Conservation (phyloP, 1,140 invertebrate genomes). For the Sarcophaga bullata region DNA sequence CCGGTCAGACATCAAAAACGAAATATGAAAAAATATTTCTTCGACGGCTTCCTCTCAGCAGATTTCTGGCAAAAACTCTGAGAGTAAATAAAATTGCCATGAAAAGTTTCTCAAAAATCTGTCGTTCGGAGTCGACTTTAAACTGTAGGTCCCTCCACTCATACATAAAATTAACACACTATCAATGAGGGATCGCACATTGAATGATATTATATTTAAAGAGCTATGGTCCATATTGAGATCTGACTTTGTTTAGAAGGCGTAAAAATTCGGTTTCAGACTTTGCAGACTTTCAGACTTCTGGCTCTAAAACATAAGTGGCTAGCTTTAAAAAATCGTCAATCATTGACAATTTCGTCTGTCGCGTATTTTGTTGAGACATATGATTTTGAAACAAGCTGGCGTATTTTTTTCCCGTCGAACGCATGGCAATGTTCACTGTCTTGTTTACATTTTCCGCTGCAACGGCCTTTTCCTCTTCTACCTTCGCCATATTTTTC, state of each 20-base stretch:
- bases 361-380: too few species aligned
- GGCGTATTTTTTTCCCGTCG: neutral
- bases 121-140: too few species aligned
- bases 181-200: neutral
- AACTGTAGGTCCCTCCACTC: too few species aligned
- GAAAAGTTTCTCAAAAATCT: too few species aligned
- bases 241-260: conserved; percentile 7
- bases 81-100: too few species aligned
- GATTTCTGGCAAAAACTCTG: too few species aligned
- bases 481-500: too few species aligned
- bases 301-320: neutral
- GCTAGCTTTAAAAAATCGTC: neutral
- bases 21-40: too few species aligned
- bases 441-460: neutral
- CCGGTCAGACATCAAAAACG: too few species aligned
- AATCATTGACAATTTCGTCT: neutral
- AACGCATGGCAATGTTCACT: neutral
- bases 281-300: too few species aligned
- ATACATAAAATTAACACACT: too few species aligned
- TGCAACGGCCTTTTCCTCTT: neutral
- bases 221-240: conserved; percentile 5
- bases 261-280: neutral
- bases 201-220: conserved; percentile 11
- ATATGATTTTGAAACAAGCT: neutral
- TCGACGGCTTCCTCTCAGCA: too few species aligned